Evolutionary conservation across 1,140 invertebrate genomes (phyloP).

Genomic region (Zeugodacus cucurbitae): DNA sequence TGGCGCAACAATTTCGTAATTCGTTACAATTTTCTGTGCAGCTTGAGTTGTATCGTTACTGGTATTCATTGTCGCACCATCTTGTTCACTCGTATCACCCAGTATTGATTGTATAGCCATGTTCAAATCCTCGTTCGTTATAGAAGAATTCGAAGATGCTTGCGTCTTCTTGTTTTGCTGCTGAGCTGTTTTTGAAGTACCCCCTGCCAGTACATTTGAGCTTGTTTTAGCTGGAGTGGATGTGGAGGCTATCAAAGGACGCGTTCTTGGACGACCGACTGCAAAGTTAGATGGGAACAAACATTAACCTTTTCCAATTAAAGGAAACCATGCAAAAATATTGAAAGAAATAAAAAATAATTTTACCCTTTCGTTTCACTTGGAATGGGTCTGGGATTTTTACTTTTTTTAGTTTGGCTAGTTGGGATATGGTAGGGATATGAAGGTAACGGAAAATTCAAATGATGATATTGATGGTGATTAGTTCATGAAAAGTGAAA

Average conservation of each 20-base stretch:
- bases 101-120: conserved; percentile 61
- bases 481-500: conserved; percentile 23
- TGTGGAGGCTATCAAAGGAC: conserved; percentile 50
- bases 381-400: conserved; percentile 60
- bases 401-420: conserved; percentile 46
- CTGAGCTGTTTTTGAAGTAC: conserved; percentile 5
- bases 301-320: conserved; percentile 12
- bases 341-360: conserved; percentile 8
- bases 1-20: conserved; percentile 45
- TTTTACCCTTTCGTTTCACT: conserved; percentile 62
- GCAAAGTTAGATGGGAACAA: conserved; percentile 48
- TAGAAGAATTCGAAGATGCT: background rate
- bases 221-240: conserved; percentile 35
- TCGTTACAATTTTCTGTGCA: conserved; percentile 41
- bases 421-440: conserved; percentile 45
- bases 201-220: background rate
- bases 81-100: conserved; percentile 52
- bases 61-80: conserved; percentile 43
- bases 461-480: background rate
- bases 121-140: conserved; percentile 58
- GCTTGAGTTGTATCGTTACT: background rate
- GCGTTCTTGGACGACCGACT: conserved; percentile 67
- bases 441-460: background rate
- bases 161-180: conserved; percentile 20
- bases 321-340: conserved; percentile 43